Percentiles rank a stretch among this genome's conserved stretches.
Evolutionary conservation across 1,140 invertebrate species (phyloP).

Genomic region (Papilio aristodemus): DNA sequence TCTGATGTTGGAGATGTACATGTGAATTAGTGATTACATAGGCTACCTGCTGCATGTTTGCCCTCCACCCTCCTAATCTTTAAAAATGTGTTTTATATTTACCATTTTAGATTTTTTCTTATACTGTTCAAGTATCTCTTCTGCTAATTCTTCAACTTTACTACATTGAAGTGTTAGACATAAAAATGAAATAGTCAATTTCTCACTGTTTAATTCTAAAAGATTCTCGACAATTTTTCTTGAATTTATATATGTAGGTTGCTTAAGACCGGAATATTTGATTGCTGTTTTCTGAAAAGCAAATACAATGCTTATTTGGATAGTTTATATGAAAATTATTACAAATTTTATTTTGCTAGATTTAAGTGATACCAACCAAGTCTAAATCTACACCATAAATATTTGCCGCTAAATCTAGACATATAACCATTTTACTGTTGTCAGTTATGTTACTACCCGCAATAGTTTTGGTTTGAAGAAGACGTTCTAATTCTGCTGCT

Average conservation of each 20-base stretch:
- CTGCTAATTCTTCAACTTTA: conserved; percentile 54
- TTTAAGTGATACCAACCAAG: conserved; percentile 46
- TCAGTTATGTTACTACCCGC: conserved; percentile 63
- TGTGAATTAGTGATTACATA: too few relatives aligned
- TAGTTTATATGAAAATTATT: too few relatives aligned
- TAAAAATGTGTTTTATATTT: too few relatives aligned
- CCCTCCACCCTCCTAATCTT: too few relatives aligned
- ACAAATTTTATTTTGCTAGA: background rate
- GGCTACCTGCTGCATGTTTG: too few relatives aligned
- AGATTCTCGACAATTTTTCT: conserved; percentile 65
- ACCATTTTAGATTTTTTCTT: conserved; percentile 55
- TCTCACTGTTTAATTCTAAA: conserved; percentile 60
- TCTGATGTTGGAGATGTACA: too few relatives aligned
- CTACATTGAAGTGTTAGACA: conserved; percentile 61
- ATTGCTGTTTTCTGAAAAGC: conserved; percentile 66
- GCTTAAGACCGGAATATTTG: conserved; percentile 67
- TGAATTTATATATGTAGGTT: conserved; percentile 53
- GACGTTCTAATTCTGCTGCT: conserved; percentile 68
- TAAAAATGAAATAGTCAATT: conserved; percentile 48
- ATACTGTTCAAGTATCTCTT: conserved; percentile 60
- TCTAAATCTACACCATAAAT: conserved; percentile 57
- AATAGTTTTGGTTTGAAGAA: conserved; percentile 59
- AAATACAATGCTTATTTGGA: conserved; percentile 12
- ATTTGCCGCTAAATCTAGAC: conserved; percentile 61
- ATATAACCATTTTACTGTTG: conserved; percentile 67